Evolutionary conservation across 2,113 vertebrate species (phyloP), one percentile per base, ranked within the genome.

Genomic region (Sander lucioperca): DNA sequence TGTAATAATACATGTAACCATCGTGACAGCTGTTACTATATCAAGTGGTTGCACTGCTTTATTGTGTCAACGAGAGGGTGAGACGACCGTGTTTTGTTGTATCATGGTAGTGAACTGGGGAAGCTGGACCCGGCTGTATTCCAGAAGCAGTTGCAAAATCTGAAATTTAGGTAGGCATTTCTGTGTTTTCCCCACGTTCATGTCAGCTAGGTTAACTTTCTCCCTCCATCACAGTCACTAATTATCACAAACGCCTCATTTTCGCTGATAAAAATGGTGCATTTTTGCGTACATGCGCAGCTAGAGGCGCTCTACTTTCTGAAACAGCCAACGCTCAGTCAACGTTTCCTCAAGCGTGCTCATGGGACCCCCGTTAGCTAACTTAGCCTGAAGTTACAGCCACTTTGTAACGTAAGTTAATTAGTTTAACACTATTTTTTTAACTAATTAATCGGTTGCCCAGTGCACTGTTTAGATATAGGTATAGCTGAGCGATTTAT

Each of bases 271-370:
- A 21, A 23, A 25, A 21, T 23, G 25, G 50, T 74, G 68, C 15
- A 23, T 14, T 79, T 19, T 79, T n/a, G 61, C 61, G 4, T 0
- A 1, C 10, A 7, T 0, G 0, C 2, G 36, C 87, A 87, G 21
- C 69, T 71, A 5, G 85, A 14, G 83, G 87, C 62, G 77, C 36
- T 33, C 19, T 73, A 74, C 80, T 69, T 57, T 25, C 9, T 45
- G 21, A 64, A 27, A 72, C 45, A 57, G 43, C 25, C 50, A 74
- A 75, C 79, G 64, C 77, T 8, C 45, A 53, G 43, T 53, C 50
- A 74, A 75, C 79, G 73, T 79, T 8, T 63, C n/a, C 16, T 48
- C 2, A 7, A 45, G 68, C 30, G 54, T 82, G 62, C 64, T 61
- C n/a, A 5, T 2, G 30, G 13, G 2, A 39, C 15, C 39, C 0